phyloP scores from a whole-genome alignment of 2,888 invertebrate genomes.

The Caenorhabditis parvicauda region DNA sequence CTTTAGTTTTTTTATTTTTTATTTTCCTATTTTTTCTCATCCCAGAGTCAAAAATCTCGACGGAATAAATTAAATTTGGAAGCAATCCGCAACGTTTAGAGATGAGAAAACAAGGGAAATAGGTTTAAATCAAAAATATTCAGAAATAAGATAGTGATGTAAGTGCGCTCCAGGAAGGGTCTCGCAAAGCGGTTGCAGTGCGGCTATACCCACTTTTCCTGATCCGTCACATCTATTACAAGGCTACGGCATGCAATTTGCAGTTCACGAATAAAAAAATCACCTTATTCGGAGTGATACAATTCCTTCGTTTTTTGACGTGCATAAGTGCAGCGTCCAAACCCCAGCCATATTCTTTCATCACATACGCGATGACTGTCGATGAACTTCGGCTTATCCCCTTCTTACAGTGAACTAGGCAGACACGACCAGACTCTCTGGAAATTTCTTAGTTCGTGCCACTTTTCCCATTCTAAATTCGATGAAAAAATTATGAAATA shows the following conservation, averaged over 20 bases:
- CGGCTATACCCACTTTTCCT: too few relatives aligned
- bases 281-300: slow-evolving; percentile 85
- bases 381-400: slow-evolving; percentile 96
- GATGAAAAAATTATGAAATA: background rate
- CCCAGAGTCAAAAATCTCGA: background rate
- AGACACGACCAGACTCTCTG: slow-evolving; percentile 70
- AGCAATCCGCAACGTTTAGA: too few relatives aligned
- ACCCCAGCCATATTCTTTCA: slow-evolving; percentile 68
- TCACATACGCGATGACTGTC: slow-evolving; percentile 71
- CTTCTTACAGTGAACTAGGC: slow-evolving; percentile 98
- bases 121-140: too few relatives aligned
- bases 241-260: too few relatives aligned
- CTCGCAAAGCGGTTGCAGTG: too few relatives aligned
- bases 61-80: background rate
- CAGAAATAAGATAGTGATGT: too few relatives aligned
- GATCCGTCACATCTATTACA: too few relatives aligned
- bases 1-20: background rate
- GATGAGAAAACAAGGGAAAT: too few relatives aligned
- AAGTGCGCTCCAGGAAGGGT: too few relatives aligned
- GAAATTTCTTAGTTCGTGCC: background rate
- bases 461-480: background rate
- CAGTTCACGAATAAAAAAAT: background rate
- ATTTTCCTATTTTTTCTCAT: background rate
- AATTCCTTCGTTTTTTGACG: slow-evolving; percentile 85
- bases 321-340: slow-evolving; percentile 77